Conservation (phyloP, 2,113 vertebrate species). For the Zosterops japonicus region DNA sequence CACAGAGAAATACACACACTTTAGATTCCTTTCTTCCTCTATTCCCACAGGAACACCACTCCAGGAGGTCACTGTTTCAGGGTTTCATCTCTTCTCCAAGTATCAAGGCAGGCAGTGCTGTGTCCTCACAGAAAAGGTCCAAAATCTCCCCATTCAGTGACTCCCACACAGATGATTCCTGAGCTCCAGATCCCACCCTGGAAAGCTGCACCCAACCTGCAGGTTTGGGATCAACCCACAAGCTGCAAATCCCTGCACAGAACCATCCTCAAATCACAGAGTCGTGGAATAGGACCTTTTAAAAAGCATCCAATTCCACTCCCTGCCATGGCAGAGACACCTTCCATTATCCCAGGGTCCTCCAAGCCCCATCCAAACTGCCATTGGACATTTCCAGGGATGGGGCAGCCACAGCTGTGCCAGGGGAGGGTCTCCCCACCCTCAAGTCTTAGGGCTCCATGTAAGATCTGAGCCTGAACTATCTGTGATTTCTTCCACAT, state of each 20-base stretch:
- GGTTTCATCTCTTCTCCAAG: not conserved
- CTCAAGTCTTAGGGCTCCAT: not conserved
- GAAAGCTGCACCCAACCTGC: not conserved
- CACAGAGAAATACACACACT: not conserved
- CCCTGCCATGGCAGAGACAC: not conserved
- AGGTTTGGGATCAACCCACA: not conserved
- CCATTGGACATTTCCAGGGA: not conserved
- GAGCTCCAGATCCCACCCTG: not conserved
- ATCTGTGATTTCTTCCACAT: not conserved
- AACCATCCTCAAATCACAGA: not conserved
- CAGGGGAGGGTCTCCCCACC: not conserved
- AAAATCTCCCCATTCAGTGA: not conserved
- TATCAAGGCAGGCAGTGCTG: not conserved
- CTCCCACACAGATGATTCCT: not conserved
- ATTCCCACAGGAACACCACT: not conserved
- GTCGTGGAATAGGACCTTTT: not conserved
- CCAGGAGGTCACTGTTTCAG: not conserved
- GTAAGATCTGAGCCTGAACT: not conserved
- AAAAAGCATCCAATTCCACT: not conserved
- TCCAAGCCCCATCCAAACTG: rapidly evolving
- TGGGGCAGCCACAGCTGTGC: not conserved
- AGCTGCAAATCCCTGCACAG: rapidly evolving
- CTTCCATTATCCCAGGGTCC: rapidly evolving
- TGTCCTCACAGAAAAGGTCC: not conserved
- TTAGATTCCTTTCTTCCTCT: not conserved